Evolutionary conservation across 2,113 vertebrate species (phyloP).

Genomic region (Hydrolagus affinis): DNA sequence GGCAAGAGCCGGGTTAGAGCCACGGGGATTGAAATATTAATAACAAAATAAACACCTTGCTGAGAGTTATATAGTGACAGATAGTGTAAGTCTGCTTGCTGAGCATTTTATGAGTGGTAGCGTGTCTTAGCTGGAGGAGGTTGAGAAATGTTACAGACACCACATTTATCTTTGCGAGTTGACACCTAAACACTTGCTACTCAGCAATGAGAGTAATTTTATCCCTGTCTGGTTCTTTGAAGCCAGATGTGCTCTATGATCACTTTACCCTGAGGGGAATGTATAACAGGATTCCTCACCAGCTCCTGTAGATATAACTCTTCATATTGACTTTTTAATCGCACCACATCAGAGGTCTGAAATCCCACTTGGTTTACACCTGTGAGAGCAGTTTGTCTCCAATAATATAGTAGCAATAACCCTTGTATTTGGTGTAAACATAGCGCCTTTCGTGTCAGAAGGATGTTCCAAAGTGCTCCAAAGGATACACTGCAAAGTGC

Average conservation of each 20-base stretch:
- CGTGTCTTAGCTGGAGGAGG: neutral
- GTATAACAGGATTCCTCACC: neutral
- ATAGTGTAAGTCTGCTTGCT: neutral
- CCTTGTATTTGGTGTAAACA: no score
- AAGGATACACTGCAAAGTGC: no score
- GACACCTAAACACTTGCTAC: neutral
- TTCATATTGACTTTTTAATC: neutral
- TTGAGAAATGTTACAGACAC: neutral
- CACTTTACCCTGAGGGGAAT: constrained; percentile 5
- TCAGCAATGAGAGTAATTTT: neutral
- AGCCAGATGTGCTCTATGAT: neutral
- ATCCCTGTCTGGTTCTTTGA: neutral
- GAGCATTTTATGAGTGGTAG: neutral
- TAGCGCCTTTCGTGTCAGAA: no score
- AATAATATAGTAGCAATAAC: no score
- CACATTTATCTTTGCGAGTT: neutral
- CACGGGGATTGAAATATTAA: no score
- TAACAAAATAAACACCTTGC: no score
- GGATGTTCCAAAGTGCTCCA: no score
- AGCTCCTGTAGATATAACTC: neutral
- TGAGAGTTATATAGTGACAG: neutral
- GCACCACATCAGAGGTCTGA: neutral
- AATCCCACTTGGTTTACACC: no score
- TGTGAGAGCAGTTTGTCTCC: no score
- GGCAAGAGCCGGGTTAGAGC: no score